Evolutionary conservation across 2,113 vertebrate genomes (phyloP), one percentile per base, ranked within the genome.

Genomic region (Silurus asotus): DNA sequence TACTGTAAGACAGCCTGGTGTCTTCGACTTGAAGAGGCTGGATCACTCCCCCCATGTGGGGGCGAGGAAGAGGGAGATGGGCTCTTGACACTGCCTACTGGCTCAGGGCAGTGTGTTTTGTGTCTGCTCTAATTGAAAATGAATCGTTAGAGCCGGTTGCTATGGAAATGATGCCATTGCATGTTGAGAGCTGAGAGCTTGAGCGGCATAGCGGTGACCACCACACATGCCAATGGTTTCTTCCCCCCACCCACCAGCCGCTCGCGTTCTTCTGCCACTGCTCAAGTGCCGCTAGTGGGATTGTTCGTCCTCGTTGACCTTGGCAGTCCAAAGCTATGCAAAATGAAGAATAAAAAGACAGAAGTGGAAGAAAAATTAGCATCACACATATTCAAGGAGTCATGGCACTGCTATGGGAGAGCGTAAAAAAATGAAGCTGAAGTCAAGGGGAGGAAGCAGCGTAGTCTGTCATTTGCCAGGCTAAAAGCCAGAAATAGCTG

Each of bases 281-380:
- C 81, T 96, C 95, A 96, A 97, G 96, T 97, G 96, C 96, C 94
- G 96, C 97, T 97, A 96, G 96, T 98, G 97, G 97, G 97, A 97
- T 96, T 96, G 96, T 97, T 97, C 96, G 97, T 97, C 97, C 97
- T 96, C 94, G 96, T 98, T 99, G 97, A 99, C 98, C 98, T 99
- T 97, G 96, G 95, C 95, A 95, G 96, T 96, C 95, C 96, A 97
- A 97, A 97, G 96, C 96, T 93, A 94, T 94, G 94, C 92, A 96
- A 95, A 96, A 96, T 95, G 95, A 96, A 95, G 95, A 96, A 94
- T 95, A 96, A 96, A 96, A 95, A 96, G 95, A 96, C 58, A 23
- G 28, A 84, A 84, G 75, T 78, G 55, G 75, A 28, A 67, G 84
- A 80, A 83, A 80, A 83, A 87, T 82, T 81, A 80, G 78, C 80